phyloP scores from a whole-genome alignment of 2,888 invertebrate species.

The Labia minor region DNA sequence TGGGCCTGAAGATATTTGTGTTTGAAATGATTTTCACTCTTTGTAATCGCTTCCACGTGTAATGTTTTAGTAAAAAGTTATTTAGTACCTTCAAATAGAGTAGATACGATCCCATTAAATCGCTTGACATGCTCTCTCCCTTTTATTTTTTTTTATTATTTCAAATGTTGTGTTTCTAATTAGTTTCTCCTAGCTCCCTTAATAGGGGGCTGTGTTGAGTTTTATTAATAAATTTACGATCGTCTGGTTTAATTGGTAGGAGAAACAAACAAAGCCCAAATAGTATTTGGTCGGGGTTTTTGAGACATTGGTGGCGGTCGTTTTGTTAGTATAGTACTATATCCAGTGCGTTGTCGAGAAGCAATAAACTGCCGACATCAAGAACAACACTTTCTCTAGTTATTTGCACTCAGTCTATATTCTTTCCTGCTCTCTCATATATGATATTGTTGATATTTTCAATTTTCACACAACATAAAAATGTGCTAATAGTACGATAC shows the following conservation, averaged over 20 bases:
- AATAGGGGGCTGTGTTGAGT: not conserved
- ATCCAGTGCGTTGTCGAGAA: not conserved
- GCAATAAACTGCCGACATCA: not conserved
- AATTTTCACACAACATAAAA: not conserved
- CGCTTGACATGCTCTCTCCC: not conserved
- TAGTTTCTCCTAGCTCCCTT: not conserved
- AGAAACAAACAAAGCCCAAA: not conserved
- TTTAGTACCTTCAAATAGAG: too few relatives aligned
- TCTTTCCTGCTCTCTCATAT: not conserved
- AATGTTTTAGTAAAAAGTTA: too few relatives aligned
- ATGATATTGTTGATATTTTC: slow-evolving; percentile 1
- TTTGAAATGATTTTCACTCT: too few relatives aligned
- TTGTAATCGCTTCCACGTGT: too few relatives aligned
- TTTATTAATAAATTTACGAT: slow-evolving; percentile 13
- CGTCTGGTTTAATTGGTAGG: not conserved
- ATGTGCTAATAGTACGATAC: not conserved
- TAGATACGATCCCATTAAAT: not conserved
- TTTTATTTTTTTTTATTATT: not conserved
- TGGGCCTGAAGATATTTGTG: too few relatives aligned
- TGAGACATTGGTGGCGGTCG: not conserved
- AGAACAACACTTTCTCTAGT: not conserved
- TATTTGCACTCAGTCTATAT: not conserved
- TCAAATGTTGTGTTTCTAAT: slow-evolving; percentile 8
- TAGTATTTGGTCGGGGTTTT: not conserved
- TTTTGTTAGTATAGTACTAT: not conserved